Base-by-base conservation (phyloP, 2,888 invertebrate genomes). In the Aproaerema taeniolella region DNA sequence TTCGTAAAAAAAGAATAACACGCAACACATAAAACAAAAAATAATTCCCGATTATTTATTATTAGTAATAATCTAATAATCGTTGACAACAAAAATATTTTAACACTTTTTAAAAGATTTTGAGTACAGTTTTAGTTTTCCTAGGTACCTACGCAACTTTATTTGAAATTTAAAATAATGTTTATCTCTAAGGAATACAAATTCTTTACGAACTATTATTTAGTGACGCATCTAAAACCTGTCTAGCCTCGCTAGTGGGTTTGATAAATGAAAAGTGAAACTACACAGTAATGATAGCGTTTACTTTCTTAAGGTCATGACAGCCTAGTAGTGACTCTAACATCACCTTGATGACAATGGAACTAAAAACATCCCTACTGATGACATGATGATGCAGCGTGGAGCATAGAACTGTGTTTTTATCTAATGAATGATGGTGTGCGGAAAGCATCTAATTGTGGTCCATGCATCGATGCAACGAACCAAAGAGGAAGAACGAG, bases 391-490 rank as follows among this genome's bases (percentile, higher is more conserved):
- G 42, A 56, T 57, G 55, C 50, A 38, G 46, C 49, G 43, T 52
- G 45, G 33, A 43, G 46, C 43, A 42, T 47, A 55, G 50, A 54
- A 40, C 38, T 42, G 48, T 50, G 39, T 55, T 54, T 53, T 55
- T 44, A 45, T 48, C 55, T 61, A 57, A 66, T 72, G 70, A 67
- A 70, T 61, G 61, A 68, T 70, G 58, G 51, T 59, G 80, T 83
- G 82, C 83, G 76, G 61, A 60, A 85, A 85, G 85, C 85, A 61
- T 78, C 83, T 85, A 86, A 67, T n/a, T 65, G 80, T 83, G 85
- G 85, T 75, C 66, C 85, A 85, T 86, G 85, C 85, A 78, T 76
- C 59, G 64, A 70, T 76, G 83, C 83, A 79, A 86, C 85, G 85
- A 85, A 86, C 85, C 85, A 72, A 76, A 61, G 59, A 67, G 64